phyloP scores from a whole-genome alignment of 2,797 vertebrate species.

The Echiichthys vipera region DNA sequence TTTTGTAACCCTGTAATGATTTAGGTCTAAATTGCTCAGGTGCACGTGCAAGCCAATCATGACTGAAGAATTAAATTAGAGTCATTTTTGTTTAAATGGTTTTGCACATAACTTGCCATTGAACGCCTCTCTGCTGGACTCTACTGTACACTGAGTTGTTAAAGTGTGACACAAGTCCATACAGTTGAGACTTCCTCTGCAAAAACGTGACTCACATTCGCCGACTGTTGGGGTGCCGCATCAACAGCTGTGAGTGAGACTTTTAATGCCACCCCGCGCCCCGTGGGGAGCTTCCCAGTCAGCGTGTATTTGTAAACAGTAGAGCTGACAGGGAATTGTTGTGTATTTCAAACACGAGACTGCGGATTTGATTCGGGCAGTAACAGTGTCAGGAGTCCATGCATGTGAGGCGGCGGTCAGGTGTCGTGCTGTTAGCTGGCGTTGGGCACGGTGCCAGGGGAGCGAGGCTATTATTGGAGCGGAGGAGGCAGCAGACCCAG shows the following conservation, averaged over 20 bases:
- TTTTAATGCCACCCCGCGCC: slow-evolving; percentile 40
- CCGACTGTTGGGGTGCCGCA: slow-evolving; percentile 31
- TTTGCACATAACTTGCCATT: background rate
- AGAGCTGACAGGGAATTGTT: slow-evolving; percentile 56
- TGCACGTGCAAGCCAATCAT: background rate
- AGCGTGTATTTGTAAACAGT: slow-evolving; percentile 67
- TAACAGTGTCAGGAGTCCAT: slow-evolving; percentile 84
- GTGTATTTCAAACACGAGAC: slow-evolving; percentile 75
- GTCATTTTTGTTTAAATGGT: too few relatives aligned
- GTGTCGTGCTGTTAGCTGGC: slow-evolving; percentile 81
- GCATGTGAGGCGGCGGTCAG: slow-evolving; percentile 89
- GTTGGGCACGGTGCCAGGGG: slow-evolving; percentile 80
- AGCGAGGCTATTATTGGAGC: slow-evolving; percentile 86
- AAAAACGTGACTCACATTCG: slow-evolving; percentile 73
- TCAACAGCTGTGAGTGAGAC: slow-evolving; percentile 9
- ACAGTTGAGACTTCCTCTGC: slow-evolving; percentile 20
- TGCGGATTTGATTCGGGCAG: slow-evolving; percentile 78
- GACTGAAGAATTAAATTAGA: background rate
- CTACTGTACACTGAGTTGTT: slow-evolving; percentile 1
- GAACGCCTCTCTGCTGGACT: background rate
- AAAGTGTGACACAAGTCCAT: slow-evolving; percentile 17
- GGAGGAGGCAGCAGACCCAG: slow-evolving; percentile 79
- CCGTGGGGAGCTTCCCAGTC: slow-evolving; percentile 43
- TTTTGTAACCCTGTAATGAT: too few relatives aligned
- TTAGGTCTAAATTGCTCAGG: background rate